These are phyloP conservation scores for Pristiophorus japonicus DNA, from an alignment of 2,113 vertebrate species.

Conservation along the genomic window DNA sequence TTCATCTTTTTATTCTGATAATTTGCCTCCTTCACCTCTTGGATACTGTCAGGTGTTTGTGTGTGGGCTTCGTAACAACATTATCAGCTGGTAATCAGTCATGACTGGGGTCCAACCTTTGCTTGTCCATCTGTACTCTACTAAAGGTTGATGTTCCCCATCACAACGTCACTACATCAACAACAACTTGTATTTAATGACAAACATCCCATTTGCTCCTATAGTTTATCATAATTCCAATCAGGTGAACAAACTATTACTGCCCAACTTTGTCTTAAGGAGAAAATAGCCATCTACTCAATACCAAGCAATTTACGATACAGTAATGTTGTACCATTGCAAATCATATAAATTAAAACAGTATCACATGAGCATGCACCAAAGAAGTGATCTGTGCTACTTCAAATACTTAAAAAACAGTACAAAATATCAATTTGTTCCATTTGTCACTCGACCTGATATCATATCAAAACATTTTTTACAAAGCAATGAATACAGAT, in stretches of 20 bases:
- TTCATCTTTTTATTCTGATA: too few species aligned
- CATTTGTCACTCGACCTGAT: neutral
- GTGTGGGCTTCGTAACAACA: too few species aligned
- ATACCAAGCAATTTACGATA: neutral
- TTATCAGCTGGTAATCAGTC: neutral
- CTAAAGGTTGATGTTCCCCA: neutral
- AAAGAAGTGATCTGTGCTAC: neutral
- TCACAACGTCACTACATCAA: neutral
- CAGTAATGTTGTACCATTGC: neutral
- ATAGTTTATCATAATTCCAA: neutral
- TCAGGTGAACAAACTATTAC: neutral
- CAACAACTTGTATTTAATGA: neutral
- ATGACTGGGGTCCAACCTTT: neutral
- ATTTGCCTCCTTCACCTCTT: too few species aligned
- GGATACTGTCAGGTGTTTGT: too few species aligned
- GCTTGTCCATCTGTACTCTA: neutral
- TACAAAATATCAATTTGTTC: neutral
- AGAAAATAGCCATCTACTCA: neutral
- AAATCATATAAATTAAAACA: neutral
- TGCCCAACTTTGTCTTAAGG: neutral
- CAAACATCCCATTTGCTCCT: neutral
- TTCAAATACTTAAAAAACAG: neutral
- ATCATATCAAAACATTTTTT: neutral
- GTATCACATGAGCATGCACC: neutral
- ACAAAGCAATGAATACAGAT: neutral